A percentile compares a stretch with the other conserved stretches of the same genome.
These are phyloP conservation scores for Podarcis muralis DNA, from an alignment of 2,113 vertebrate species.

Conservation along the genomic window DNA sequence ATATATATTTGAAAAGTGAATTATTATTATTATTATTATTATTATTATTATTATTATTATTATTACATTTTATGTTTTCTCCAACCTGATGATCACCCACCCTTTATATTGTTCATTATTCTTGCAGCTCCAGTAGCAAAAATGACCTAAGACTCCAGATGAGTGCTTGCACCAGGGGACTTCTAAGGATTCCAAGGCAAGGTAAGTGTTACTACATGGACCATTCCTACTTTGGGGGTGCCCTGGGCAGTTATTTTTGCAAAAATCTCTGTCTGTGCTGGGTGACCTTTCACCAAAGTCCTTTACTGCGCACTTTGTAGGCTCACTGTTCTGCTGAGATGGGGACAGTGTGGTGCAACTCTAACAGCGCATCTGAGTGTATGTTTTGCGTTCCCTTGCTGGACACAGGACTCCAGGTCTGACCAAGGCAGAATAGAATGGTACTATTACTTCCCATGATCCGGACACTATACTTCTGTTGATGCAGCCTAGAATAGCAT, in stretches of 20 bases:
- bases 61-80: too few species aligned
- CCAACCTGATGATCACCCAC: background rate
- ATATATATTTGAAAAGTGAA: too few species aligned
- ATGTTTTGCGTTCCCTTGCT: background rate
- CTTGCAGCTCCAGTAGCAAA: background rate
- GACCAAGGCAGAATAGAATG: too few species aligned
- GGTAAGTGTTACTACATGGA: background rate
- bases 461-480: too few species aligned
- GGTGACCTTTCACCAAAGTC: background rate
- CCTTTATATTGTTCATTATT: background rate
- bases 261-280: background rate
- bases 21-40: too few species aligned
- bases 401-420: background rate
- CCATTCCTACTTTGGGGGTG: background rate
- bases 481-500: too few species aligned
- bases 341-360: background rate
- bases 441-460: too few species aligned
- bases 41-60: too few species aligned
- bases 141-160: background rate
- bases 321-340: background rate
- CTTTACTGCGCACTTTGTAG: background rate
- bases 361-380: background rate
- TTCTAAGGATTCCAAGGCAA: background rate
- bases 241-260: background rate
- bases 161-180: too few species aligned